Evolutionary conservation across 1,140 invertebrate genomes (phyloP).

Genomic region (Calephelis nemesis): DNA sequence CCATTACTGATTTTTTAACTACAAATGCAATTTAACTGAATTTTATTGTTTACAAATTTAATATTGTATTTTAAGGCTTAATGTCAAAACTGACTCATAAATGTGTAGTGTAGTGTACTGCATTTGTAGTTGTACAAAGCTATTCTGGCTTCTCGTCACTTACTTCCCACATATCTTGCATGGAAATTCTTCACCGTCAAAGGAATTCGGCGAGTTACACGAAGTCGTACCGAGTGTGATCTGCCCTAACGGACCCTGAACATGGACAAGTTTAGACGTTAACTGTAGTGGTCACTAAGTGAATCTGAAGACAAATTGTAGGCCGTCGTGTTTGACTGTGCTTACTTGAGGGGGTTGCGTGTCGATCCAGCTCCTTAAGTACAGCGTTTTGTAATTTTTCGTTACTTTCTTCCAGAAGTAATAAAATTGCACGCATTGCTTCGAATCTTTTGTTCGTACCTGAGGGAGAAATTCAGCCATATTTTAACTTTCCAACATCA

Average conservation of each 20-base stretch:
- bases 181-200: slow-evolving; percentile 85
- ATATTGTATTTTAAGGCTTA: slow-evolving; percentile 12
- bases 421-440: slow-evolving; percentile 98
- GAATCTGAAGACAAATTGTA: slow-evolving; percentile 67
- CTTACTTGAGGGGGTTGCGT: slow-evolving; percentile 63
- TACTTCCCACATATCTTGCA: slow-evolving; percentile 99
- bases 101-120: too few relatives aligned
- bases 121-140: slow-evolving; percentile 22
- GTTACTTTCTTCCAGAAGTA: slow-evolving; percentile 99
- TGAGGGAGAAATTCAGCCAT: slow-evolving; percentile 61
- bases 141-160: slow-evolving; percentile 81
- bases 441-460: slow-evolving; percentile 92
- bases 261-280: slow-evolving; percentile 55
- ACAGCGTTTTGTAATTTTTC: slow-evolving; percentile 84
- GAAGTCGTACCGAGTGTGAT: slow-evolving; percentile 40
- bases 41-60: slow-evolving; percentile 28
- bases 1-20: slow-evolving; percentile 34
- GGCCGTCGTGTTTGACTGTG: slow-evolving; percentile 51
- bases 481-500: background rate
- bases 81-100: background rate
- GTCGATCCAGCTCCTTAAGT: slow-evolving; percentile 66
- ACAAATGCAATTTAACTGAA: slow-evolving; percentile 54
- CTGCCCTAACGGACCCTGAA: slow-evolving; percentile 64
- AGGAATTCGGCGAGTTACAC: slow-evolving; percentile 58
- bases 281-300: slow-evolving; percentile 44